phyloP scores from a whole-genome alignment of 92 coral and sea anemone genomes.

The Bergia puertoricense region DNA sequence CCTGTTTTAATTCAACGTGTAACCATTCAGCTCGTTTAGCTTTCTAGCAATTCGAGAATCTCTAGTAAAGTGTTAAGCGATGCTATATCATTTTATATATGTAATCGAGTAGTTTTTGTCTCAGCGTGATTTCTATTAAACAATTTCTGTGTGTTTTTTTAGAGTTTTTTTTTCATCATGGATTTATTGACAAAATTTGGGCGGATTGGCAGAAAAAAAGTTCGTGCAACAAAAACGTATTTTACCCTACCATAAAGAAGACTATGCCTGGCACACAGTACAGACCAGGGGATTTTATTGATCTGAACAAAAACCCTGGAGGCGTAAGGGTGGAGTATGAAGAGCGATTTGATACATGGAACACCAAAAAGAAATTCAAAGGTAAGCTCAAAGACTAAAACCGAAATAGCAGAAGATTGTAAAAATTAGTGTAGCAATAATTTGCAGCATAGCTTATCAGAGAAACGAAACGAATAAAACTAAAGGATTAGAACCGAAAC shows the following conservation, averaged over 20 bases:
- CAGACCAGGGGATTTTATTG: background rate
- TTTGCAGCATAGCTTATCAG: too few species aligned
- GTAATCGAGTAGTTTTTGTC: too few species aligned
- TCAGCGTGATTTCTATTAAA: background rate
- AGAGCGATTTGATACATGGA: background rate
- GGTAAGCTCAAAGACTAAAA: background rate
- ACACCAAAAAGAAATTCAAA: background rate
- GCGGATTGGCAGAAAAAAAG: slow-evolving; percentile 80
- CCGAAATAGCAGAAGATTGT: too few species aligned
- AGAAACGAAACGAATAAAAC: too few species aligned
- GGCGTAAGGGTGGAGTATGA: slow-evolving; percentile 7
- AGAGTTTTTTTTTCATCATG: slow-evolving; percentile 75
- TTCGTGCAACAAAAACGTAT: slow-evolving; percentile 33
- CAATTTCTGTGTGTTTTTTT: background rate
- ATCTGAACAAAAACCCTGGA: slow-evolving; percentile 5
- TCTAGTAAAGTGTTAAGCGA: too few species aligned
- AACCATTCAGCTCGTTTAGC: too few species aligned
- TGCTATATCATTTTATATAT: too few species aligned
- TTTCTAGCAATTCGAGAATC: too few species aligned
- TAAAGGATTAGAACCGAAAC: too few species aligned
- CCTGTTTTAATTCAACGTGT: too few species aligned
- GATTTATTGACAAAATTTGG: slow-evolving; percentile 80
- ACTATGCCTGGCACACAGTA: slow-evolving; percentile 23
- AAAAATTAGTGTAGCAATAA: too few species aligned
- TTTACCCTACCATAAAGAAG: slow-evolving; percentile 27